These are phyloP conservation scores for Zootermopsis nevadensis DNA, from an alignment of 2,888 invertebrate genomes.

Conservation along the genomic window DNA sequence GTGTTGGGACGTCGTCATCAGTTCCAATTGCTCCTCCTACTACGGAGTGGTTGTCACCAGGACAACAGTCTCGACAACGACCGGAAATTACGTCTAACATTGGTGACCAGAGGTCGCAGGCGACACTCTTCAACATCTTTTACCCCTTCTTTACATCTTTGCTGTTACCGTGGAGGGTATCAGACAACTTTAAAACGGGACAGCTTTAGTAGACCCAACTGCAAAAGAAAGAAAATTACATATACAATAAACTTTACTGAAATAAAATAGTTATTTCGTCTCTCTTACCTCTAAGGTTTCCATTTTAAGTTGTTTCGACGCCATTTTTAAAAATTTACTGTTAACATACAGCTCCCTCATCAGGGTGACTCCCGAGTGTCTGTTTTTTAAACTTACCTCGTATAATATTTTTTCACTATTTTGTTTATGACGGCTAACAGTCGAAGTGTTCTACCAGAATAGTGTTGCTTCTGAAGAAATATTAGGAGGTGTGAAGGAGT, in stretches of 20 bases:
- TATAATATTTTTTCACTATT: neutral
- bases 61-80: conserved; percentile 2
- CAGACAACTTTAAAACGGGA: neutral
- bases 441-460: conserved; percentile 16
- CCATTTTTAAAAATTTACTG: neutral
- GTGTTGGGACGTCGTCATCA: conserved; percentile 40
- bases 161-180: neutral
- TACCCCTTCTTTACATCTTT: neutral
- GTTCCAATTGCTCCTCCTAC: conserved; percentile 26
- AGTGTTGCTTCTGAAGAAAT: conserved; percentile 5
- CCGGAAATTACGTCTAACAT: conserved; percentile 31
- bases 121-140: neutral
- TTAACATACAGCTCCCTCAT: neutral
- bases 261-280: conserved; percentile 1
- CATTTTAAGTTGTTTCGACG: neutral
- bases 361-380: neutral
- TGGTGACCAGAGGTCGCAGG: conserved; percentile 13
- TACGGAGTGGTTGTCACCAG: conserved; percentile 20
- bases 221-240: conserved; percentile 3
- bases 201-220: conserved; percentile 24
- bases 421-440: conserved; percentile 30
- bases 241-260: neutral
- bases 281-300: neutral
- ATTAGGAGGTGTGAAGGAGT: neutral
- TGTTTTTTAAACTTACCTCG: neutral